These are phyloP conservation scores for Eriosoma lanigerum DNA, from an alignment of 1,140 invertebrate species.

Conservation along the genomic window DNA sequence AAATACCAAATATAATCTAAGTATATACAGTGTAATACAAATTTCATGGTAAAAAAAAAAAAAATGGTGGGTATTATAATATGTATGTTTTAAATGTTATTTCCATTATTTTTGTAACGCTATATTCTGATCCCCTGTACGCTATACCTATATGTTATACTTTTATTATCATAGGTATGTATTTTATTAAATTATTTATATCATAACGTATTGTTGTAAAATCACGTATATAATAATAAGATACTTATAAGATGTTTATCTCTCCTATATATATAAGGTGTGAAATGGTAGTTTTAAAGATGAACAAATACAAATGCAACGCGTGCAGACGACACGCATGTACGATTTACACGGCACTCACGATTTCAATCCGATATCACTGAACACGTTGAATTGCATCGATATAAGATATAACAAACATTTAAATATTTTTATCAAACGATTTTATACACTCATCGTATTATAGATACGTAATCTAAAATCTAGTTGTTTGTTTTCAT, in stretches of 20 bases:
- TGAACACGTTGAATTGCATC: not conserved
- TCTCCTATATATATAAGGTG: not conserved
- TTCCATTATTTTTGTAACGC: too few species aligned
- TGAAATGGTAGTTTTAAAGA: conserved; percentile 28
- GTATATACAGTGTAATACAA: not conserved
- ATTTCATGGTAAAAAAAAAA: too few species aligned
- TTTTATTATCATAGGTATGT: too few species aligned
- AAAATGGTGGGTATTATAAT: too few species aligned
- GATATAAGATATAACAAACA: not conserved
- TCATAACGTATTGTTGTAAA: conserved; percentile 6
- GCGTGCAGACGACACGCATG: conserved; percentile 5
- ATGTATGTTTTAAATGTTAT: too few species aligned
- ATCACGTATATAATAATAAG: not conserved
- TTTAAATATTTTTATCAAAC: conserved; percentile 6
- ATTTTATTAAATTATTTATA: too few species aligned
- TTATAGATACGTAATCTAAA: not conserved
- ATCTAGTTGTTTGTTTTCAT: too few species aligned
- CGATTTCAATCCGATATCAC: conserved; percentile 31
- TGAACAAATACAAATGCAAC: conserved; percentile 4
- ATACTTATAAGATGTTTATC: conserved; percentile 22
- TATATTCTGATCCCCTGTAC: too few species aligned
- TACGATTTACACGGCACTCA: conserved; percentile 26
- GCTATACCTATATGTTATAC: too few species aligned
- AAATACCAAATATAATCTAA: not conserved
- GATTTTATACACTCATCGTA: not conserved